Conservation (phyloP, 2,113 vertebrate species). For the Forbesichthys papilliferus region DNA sequence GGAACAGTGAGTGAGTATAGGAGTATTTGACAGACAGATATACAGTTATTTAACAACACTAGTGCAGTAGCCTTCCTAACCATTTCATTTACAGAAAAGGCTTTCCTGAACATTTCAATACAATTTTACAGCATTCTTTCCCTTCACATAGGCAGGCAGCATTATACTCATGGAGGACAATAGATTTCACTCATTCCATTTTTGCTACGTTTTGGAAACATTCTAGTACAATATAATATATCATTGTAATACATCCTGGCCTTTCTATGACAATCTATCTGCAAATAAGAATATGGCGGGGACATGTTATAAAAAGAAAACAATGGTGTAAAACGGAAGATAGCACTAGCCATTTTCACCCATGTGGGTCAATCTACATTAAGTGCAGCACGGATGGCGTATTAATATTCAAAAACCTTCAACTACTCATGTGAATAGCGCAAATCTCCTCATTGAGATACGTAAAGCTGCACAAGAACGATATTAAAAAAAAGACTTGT, state of each 20-base stretch:
- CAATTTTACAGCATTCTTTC: slow-evolving; percentile 55
- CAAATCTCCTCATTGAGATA: slow-evolving; percentile 4
- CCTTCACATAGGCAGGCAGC: slow-evolving; percentile 40
- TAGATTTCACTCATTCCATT: slow-evolving; percentile 21
- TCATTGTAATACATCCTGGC: slow-evolving; percentile 4
- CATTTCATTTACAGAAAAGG: slow-evolving; percentile 23
- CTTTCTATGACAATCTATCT: neutral
- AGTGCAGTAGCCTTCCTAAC: slow-evolving; percentile 33
- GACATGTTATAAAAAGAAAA: slow-evolving; percentile 21
- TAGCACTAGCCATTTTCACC: slow-evolving; percentile 3
- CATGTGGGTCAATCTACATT: neutral
- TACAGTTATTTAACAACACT: slow-evolving; percentile 39
- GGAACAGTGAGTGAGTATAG: slow-evolving; percentile 36
- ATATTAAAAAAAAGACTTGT: neutral
- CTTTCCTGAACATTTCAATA: slow-evolving; percentile 48
- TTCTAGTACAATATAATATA: neutral
- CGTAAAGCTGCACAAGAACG: slow-evolving; percentile 3
- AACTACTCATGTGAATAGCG: neutral
- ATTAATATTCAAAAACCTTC: slow-evolving; percentile 8
- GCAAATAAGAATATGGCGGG: slow-evolving; percentile 5
- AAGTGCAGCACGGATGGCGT: slow-evolving; percentile 37
- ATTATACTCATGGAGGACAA: slow-evolving; percentile 5
- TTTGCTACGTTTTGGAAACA: slow-evolving; percentile 37
- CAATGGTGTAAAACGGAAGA: neutral
- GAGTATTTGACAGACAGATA: slow-evolving; percentile 6